Base-by-base conservation (phyloP, 2,113 vertebrate genomes). In the Ardeotis arabs region DNA sequence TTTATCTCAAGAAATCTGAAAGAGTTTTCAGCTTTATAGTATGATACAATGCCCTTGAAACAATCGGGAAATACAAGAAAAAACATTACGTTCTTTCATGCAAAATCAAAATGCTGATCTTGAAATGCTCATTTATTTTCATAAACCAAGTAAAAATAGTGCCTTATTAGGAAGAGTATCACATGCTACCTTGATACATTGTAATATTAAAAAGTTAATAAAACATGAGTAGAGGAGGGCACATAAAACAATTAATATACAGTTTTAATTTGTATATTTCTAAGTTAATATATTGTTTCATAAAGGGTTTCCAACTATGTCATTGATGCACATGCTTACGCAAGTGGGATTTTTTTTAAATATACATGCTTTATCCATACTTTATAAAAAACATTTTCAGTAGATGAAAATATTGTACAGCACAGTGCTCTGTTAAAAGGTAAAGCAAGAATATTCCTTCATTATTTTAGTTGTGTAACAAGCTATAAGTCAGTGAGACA, bases 401-500 rank as follows among this genome's bases (percentile, higher is more conserved):
- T 50, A 33, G 69, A 63, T 68, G 37, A 94, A 59, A 86, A 81
- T 89, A 87, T 33, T 89, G 50, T 64, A 47, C 72, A 83, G 63
- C 55, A 88, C n/a, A 73, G 37, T 49, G 45, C 62, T 85, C 35
- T 79, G 58, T 80, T 78, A 73, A 90, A 67, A 95, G 77, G 95
- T 91, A 93, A 96, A 94, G 45, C 72, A 84, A 64, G 58, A 95
- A 69, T 87, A 49, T 93, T 88, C 84, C 72, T 89, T 83, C 50
- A 50, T 41, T 84, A 10, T 93, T 96, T 95, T 37, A 80, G 60
- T 45, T 87, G 55, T 58, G 53, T 91, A 94, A 44, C 60, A 91
- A 94, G 76, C 78, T 82, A 73, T 70, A 96, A 97, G 94, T 95
- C 95, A 97, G 69, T 79, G 76, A 94, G 87, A 94, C 81, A 63